phyloP scores from a whole-genome alignment of 2,797 vertebrate genomes.

The Eidolon dupreanum region DNA sequence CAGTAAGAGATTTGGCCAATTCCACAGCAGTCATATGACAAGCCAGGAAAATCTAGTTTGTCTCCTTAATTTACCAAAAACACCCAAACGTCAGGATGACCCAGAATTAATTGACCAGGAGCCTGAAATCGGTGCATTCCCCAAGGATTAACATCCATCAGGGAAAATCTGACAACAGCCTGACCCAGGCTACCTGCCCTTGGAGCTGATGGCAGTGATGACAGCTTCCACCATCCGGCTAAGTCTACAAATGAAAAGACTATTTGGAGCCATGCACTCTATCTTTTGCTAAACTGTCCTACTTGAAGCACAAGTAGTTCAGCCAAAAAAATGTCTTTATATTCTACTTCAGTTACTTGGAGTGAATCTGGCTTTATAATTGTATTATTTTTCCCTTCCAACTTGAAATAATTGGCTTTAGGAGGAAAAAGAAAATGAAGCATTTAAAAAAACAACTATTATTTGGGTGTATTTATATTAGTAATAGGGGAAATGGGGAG shows the following conservation, averaged over 20 bases:
- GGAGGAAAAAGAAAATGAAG: neutral
- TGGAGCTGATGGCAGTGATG: neutral
- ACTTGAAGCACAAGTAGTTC: neutral
- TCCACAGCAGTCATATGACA: neutral
- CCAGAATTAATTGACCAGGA: neutral
- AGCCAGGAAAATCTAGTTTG: neutral
- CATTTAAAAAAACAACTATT: constrained; percentile 12
- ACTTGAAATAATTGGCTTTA: constrained; percentile 39
- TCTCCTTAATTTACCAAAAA: neutral
- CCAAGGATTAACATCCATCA: neutral
- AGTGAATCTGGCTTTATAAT: neutral
- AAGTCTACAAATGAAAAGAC: neutral
- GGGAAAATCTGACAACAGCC: neutral
- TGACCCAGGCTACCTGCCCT: neutral
- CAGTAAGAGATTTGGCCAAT: neutral
- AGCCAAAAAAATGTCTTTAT: neutral
- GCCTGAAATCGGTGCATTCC: neutral
- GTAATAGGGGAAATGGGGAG: neutral
- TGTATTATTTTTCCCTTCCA: constrained; percentile 4
- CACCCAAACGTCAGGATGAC: neutral
- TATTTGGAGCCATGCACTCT: neutral
- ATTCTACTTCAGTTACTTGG: neutral
- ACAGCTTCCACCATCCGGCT: neutral
- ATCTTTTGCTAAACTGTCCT: neutral
- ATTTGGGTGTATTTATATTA: neutral